A percentile compares a stretch with the other conserved stretches of the same genome.
phyloP scores from a whole-genome alignment of 2,797 vertebrate species.

The Meriones psammophilus region DNA sequence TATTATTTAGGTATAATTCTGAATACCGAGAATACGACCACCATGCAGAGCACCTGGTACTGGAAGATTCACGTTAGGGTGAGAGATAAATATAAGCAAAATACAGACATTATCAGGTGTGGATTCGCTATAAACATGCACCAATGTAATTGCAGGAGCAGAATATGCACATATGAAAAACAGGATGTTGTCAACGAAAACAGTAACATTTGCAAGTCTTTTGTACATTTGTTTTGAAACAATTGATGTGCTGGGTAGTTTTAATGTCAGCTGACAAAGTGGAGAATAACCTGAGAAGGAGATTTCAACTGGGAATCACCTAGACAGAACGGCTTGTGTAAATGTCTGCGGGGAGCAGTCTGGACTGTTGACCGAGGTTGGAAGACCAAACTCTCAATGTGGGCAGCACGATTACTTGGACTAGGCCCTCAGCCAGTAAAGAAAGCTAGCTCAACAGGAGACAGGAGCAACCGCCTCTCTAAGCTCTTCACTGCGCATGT shows the following conservation, averaged over 20 bases:
- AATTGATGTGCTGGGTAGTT: background rate
- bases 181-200: background rate
- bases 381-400: background rate
- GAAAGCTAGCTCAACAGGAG: background rate
- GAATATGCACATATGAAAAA: background rate
- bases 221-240: background rate
- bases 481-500: background rate
- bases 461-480: background rate
- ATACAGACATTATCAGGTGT: background rate
- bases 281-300: background rate
- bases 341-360: background rate
- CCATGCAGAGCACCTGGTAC: background rate
- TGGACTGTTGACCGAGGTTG: background rate
- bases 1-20: background rate
- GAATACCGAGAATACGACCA: background rate
- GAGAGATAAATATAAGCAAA: background rate
- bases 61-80: background rate
- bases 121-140: background rate
- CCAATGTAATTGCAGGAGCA: background rate
- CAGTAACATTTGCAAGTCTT: background rate
- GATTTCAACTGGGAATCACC: background rate
- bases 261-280: background rate
- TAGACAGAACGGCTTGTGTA: background rate
- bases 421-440: background rate
- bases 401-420: background rate